A percentile compares a stretch with the other conserved stretches of the same genome.
Evolutionary conservation across 2,888 invertebrate species (phyloP).

Genomic region (Eudasyphora cyanicolor): DNA sequence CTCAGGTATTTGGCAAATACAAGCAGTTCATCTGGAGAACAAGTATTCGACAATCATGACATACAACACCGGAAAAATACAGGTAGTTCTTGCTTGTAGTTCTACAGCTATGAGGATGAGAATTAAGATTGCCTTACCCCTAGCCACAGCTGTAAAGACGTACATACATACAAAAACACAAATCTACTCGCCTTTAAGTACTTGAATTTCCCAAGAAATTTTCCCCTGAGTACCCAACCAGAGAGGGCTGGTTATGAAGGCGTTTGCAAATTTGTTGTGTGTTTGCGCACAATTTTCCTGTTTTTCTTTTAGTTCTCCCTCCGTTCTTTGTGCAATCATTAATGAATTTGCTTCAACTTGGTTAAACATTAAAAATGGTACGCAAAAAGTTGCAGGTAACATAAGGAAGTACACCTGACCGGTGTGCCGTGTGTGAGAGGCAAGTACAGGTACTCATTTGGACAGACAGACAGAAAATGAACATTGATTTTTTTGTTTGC

Average conservation of each 20-base stretch:
- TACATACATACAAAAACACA: not conserved
- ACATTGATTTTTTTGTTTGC: no score
- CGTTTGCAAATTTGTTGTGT: constrained; percentile 30
- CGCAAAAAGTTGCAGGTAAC: no score
- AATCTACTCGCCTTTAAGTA: not conserved
- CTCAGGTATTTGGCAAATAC: constrained; percentile 10
- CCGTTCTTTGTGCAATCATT: not conserved
- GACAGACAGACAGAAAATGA: not conserved
- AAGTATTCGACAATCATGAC: not conserved
- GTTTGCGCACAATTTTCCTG: not conserved
- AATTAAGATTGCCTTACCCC: no score
- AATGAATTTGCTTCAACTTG: no score
- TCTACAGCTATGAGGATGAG: not conserved
- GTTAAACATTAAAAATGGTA: no score
- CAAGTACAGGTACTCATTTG: not conserved
- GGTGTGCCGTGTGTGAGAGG: no score
- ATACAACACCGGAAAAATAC: not conserved
- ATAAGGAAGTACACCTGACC: no score
- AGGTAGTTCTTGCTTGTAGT: not conserved
- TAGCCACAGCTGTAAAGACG: no score
- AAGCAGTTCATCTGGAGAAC: not conserved
- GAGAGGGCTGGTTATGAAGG: not conserved
- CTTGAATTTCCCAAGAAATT: not conserved
- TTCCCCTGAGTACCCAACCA: no score
- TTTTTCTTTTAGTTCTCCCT: not conserved